Evolutionary conservation across 2,888 invertebrate species (phyloP).

Genomic region (Habrosyne pyritoides): DNA sequence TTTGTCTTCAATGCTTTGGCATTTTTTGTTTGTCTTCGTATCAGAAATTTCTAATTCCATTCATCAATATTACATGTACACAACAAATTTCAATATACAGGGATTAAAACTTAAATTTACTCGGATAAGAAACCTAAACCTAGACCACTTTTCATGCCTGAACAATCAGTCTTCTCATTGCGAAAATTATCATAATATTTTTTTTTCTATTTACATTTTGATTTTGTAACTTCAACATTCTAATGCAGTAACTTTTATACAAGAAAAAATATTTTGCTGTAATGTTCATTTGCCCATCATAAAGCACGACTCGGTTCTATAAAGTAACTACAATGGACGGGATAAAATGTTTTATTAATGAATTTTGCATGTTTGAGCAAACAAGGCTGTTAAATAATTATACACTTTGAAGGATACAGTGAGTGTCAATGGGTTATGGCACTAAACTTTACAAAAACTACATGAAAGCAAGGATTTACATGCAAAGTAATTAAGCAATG

Average conservation of each 20-base stretch:
- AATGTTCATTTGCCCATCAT: constrained; percentile 35
- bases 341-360: constrained; percentile 41
- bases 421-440: constrained; percentile 59
- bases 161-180: constrained; percentile 83
- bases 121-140: constrained; percentile 68
- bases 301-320: constrained; percentile 40
- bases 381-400: constrained; percentile 35
- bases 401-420: constrained; percentile 40
- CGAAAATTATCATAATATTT: constrained; percentile 75
- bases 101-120: constrained; percentile 68
- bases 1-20: constrained; percentile 44
- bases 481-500: constrained; percentile 20
- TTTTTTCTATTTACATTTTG: constrained; percentile 60
- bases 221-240: constrained; percentile 43
- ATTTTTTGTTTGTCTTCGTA: constrained; percentile 36
- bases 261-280: constrained; percentile 40
- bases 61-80: constrained; percentile 46
- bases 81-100: constrained; percentile 59
- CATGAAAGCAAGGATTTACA: constrained; percentile 32
- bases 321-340: constrained; percentile 66
- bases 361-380: constrained; percentile 55
- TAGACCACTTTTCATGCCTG: constrained; percentile 73
- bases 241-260: constrained; percentile 49
- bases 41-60: constrained; percentile 34
- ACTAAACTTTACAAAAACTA: constrained; percentile 56